phyloP scores from a whole-genome alignment of 2,113 vertebrate genomes.

The Cyprinodon tularosa region DNA sequence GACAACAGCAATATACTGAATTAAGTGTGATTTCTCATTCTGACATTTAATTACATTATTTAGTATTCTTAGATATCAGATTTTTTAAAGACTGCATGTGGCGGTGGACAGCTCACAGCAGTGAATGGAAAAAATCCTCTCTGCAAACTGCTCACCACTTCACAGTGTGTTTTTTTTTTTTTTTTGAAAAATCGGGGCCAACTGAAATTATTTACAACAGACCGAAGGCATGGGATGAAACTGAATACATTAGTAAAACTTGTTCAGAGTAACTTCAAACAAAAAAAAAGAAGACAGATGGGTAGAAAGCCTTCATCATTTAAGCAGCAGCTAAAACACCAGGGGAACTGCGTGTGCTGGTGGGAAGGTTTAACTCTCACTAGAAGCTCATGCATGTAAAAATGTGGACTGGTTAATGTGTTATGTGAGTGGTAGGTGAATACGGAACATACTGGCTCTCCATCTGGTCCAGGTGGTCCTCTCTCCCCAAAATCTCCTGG shows the following conservation, averaged over 20 bases:
- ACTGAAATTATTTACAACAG: constrained; percentile 48
- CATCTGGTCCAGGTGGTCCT: constrained; percentile 94
- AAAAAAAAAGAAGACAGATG: constrained; percentile 38
- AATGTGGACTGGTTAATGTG: constrained; percentile 3
- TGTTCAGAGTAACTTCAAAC: constrained; percentile 43
- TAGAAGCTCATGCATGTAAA: constrained; percentile 16
- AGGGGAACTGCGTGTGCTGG: background rate
- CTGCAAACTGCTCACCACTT: constrained; percentile 2
- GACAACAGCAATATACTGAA: background rate
- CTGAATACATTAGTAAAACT: constrained; percentile 42
- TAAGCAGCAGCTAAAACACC: constrained; percentile 44
- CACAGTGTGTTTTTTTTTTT: background rate
- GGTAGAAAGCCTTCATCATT: constrained; percentile 37
- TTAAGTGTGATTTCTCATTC: constrained; percentile 16
- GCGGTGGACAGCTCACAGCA: constrained; percentile 20
- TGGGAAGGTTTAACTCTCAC: constrained; percentile 16
- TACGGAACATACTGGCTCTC: constrained; percentile 92
- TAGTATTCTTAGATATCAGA: constrained; percentile 42
- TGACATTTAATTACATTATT: constrained; percentile 26
- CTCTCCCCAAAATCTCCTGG: constrained; percentile 95
- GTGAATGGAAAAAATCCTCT: constrained; percentile 46
- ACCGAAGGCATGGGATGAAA: constrained; percentile 35
- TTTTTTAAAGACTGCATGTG: constrained; percentile 14
- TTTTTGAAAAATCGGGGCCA: constrained; percentile 34
- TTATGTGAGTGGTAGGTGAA: constrained; percentile 9